A percentile compares a stretch with the other conserved stretches of the same genome.
phyloP scores from a whole-genome alignment of 2,797 vertebrate genomes.

The Gallinago nigripennis region DNA sequence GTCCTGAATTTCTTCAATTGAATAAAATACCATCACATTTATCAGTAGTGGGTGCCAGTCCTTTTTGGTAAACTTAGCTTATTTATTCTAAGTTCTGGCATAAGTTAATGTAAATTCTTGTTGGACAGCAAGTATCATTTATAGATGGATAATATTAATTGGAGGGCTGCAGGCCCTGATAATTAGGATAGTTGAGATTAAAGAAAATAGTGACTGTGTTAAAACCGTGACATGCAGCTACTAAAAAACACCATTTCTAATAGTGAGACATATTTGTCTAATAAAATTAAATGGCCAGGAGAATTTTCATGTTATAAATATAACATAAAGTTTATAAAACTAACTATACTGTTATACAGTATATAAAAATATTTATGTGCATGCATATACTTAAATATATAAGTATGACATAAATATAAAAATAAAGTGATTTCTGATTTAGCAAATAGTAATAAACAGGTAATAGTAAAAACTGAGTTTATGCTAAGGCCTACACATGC shows the following conservation, averaged over 20 bases:
- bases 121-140: neutral
- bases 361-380: neutral
- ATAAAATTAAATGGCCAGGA: neutral
- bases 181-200: neutral
- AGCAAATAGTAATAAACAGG: neutral
- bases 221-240: neutral
- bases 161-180: neutral
- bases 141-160: neutral
- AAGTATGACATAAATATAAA: neutral
- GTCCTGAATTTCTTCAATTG: conserved; percentile 20
- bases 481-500: neutral
- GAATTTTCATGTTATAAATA: neutral
- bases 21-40: conserved; percentile 19
- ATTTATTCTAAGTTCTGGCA: neutral
- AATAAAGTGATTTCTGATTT: neutral
- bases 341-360: neutral
- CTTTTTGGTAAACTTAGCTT: neutral
- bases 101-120: neutral
- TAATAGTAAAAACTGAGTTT: neutral
- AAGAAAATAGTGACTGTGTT: neutral
- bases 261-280: neutral
- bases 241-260: neutral
- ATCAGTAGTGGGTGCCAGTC: neutral
- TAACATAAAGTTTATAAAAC: neutral
- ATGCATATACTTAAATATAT: neutral